Base-by-base conservation (phyloP, 2,888 invertebrate species). In the Mongoloraphidia duomilia region DNA sequence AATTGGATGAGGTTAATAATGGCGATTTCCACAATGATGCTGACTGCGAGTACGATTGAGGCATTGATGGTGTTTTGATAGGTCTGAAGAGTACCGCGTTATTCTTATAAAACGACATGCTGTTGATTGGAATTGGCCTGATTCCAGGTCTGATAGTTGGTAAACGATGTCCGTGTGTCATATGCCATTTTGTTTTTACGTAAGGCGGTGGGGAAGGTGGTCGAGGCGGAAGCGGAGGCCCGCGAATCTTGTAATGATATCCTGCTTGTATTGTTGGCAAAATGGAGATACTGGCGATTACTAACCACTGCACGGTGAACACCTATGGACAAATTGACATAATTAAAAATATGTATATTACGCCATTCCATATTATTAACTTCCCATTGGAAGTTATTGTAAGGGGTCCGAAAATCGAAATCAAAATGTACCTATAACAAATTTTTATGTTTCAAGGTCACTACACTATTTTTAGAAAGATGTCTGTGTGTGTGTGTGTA, bases 191-290 rank as follows among this genome's bases (percentile, higher is more conserved):
- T 26, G 26, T 26, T 47, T 61, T 63, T 9, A 66, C 56, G 46
- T 60, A 63, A 12, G 59, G 57, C 17, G 58, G 61, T 11, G 58
- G 52, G 36, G 60, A 61, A 3, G 61, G 61, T 17, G 61, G 59
- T 14, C 62, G 58, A 14, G 61, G 62, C 10, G 61, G 61, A 10
- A 59, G 61, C 34, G 64, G 61, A 4, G 67, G 67, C 39, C 66
- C 62, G 50, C 69, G 60, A 36, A 63, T 56, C 52, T 66, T 67
- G 55, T 64, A 63, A 46, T 55, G 53, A 34, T 57, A 33, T 12
- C 34, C 42, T 9, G 42, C 42, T 6, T 5, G 6, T 26, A 26
- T 26, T 26, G 26, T 26, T 26, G 26, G 26, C 26, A 26, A 26
- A 26, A 26, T 6, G 3, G 26, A 26, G 26, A 26, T 26, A 26